A percentile compares a stretch with the other conserved stretches of the same genome.
phyloP scores from a whole-genome alignment of 2,888 invertebrate genomes.

The Aricia artaxerxes region DNA sequence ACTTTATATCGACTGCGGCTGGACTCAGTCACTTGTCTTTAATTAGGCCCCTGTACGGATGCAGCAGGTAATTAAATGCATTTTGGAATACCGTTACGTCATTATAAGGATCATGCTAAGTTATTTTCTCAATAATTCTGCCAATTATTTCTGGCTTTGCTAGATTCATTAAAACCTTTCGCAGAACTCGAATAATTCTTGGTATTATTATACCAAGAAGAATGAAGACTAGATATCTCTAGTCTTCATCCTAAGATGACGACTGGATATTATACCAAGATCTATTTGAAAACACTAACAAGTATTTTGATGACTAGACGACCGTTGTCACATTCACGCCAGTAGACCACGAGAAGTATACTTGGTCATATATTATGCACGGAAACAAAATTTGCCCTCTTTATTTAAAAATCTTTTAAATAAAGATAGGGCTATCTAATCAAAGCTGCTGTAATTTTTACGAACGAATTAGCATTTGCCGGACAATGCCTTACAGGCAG shows the following conservation, averaged over 20 bases:
- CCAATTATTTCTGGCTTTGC: not conserved
- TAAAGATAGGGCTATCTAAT: too few relatives aligned
- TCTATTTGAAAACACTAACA: too few relatives aligned
- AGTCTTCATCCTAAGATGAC: too few relatives aligned
- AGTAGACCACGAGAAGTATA: too few relatives aligned
- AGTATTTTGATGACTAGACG: too few relatives aligned
- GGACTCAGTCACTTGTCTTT: conserved; percentile 4
- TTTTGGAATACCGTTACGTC: not conserved
- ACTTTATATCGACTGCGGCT: not conserved
- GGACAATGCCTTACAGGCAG: not conserved
- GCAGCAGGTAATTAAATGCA: conserved; percentile 14
- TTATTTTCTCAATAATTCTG: not conserved
- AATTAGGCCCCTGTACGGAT: conserved; percentile 12
- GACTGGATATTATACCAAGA: too few relatives aligned
- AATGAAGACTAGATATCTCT: not conserved
- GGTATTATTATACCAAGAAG: too few relatives aligned
- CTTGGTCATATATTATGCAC: too few relatives aligned
- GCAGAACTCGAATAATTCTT: not conserved
- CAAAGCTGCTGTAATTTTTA: not conserved
- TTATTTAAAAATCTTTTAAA: not conserved
- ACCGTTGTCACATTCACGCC: too few relatives aligned
- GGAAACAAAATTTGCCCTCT: not conserved
- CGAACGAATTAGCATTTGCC: not conserved
- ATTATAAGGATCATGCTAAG: not conserved
- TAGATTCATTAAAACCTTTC: not conserved